These are phyloP conservation scores for Conus betulinus DNA, from an alignment of 1,140 invertebrate genomes.

Conservation along the genomic window DNA sequence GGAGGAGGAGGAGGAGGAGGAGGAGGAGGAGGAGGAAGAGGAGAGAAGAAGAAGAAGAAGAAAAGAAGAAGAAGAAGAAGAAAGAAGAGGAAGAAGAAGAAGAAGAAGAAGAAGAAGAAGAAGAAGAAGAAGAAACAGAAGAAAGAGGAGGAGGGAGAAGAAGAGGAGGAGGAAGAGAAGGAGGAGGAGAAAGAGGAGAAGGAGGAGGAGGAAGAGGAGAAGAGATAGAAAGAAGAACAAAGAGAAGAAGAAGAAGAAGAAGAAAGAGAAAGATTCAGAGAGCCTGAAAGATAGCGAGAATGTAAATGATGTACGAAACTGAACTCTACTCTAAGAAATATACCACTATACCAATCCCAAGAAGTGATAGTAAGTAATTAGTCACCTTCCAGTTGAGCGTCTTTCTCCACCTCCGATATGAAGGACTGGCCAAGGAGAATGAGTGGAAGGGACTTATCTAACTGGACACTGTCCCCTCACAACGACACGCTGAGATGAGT, in stretches of 20 bases:
- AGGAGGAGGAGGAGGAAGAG: background rate
- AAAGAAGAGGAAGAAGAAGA: background rate
- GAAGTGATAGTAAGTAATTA: too few species aligned
- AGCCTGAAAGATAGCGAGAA: background rate
- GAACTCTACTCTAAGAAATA: too few species aligned
- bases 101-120: background rate
- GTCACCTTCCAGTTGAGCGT: too few species aligned
- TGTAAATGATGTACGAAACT: too few species aligned
- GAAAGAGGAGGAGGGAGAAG: background rate
- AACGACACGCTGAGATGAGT: too few species aligned
- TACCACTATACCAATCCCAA: too few species aligned
- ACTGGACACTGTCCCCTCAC: too few species aligned
- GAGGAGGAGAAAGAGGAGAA: background rate
- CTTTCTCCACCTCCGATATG: too few species aligned
- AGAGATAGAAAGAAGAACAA: background rate
- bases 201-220: too few species aligned
- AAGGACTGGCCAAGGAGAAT: too few species aligned
- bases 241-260: background rate
- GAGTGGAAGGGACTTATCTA: too few species aligned
- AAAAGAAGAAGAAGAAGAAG: background rate
- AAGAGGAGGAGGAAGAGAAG: background rate
- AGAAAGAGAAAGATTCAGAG: too few species aligned
- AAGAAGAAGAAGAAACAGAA: background rate
- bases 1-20: conserved; percentile 8
- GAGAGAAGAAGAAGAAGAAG: background rate